Evolutionary conservation across 2,113 vertebrate species (phyloP), one percentile per base, ranked within the genome.

Genomic region (Bos indicus): DNA sequence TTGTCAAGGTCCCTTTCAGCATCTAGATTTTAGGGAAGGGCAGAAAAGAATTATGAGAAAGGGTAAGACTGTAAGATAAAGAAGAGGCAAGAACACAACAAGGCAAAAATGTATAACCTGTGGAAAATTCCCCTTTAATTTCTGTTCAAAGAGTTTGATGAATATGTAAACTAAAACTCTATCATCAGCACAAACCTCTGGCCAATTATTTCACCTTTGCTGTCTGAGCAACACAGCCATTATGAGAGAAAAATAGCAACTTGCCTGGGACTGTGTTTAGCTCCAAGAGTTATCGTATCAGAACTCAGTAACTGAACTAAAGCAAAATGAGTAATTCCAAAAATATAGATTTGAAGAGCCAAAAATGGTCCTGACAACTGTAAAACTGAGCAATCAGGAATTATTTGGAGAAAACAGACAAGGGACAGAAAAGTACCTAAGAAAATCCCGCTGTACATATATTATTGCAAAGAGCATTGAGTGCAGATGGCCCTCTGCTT

Each of bases 391-490:
- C 59, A 90, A 62, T 77, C 77, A 78, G 96, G 89, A 96, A 78
- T 71, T 91, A 97, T 88, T 88, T 89, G 64, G 67, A 43, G 54
- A 93, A 90, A 93, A 80, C 5, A 87, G 84, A 71, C 28, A 89
- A 78, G 57, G 52, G 60, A 25, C 62, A 93, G 46, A 91, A 23
- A 67, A 30, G 62, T 78, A 57, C 80, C 89, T 93, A 71, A 83
- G 60, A 46, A 91, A 95, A 19, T 46, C 77, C 56, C 11, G 1
- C 56, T 91, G 19, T 19, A 25, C 9, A 84, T 19, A 2, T 17
- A 64, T 59, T 89, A 91, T 19, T 91, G 30, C 84, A 84, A 59
- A 46, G 36, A 96, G 91, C 51, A 78, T 43, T 59, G 57, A 80
- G 26, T 84, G 89, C 64, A 92, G 12, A 67, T 51, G 11, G 26